Conservation (phyloP, 2,888 invertebrate species). For the Trypoxylon attenuatum region DNA sequence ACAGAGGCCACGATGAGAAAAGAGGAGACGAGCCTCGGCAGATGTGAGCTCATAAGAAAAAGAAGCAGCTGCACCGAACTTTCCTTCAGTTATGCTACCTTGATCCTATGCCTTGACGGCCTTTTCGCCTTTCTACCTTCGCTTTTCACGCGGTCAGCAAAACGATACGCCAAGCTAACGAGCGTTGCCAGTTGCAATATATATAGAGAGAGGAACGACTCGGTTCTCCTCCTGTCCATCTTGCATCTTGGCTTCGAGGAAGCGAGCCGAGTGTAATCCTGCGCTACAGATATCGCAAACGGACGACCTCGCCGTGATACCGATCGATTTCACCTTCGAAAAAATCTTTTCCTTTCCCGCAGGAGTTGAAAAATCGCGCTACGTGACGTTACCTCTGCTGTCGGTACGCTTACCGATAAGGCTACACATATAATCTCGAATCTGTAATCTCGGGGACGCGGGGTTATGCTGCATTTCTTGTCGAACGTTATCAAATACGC, state of each 20-base stretch:
- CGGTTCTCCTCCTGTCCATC: background rate
- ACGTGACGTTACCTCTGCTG: background rate
- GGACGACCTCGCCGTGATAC: background rate
- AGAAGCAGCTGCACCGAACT: slow-evolving; percentile 46
- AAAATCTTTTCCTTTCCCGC: background rate
- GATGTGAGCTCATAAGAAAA: slow-evolving; percentile 41
- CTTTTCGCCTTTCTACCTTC: slow-evolving; percentile 1
- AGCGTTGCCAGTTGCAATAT: background rate
- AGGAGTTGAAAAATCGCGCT: background rate
- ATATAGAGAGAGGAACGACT: too few species aligned
- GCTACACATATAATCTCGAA: slow-evolving; percentile 40
- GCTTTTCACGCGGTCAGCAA: slow-evolving; percentile 23
- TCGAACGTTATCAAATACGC: slow-evolving; percentile 48
- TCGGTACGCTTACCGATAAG: slow-evolving; percentile 37
- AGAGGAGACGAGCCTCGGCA: background rate
- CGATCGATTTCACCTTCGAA: background rate
- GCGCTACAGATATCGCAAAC: background rate
- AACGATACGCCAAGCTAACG: slow-evolving; percentile 33
- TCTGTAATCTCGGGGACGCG: slow-evolving; percentile 38
- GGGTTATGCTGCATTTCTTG: slow-evolving; percentile 34
- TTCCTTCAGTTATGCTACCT: slow-evolving; percentile 22
- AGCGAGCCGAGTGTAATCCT: background rate
- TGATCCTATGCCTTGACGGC: slow-evolving; percentile 31
- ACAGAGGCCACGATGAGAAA: slow-evolving; percentile 4
- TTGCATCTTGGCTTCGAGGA: background rate